Evolutionary conservation across 1,140 invertebrate genomes (phyloP), one percentile per base, ranked within the genome.

Genomic region (Galendromus occidentalis): DNA sequence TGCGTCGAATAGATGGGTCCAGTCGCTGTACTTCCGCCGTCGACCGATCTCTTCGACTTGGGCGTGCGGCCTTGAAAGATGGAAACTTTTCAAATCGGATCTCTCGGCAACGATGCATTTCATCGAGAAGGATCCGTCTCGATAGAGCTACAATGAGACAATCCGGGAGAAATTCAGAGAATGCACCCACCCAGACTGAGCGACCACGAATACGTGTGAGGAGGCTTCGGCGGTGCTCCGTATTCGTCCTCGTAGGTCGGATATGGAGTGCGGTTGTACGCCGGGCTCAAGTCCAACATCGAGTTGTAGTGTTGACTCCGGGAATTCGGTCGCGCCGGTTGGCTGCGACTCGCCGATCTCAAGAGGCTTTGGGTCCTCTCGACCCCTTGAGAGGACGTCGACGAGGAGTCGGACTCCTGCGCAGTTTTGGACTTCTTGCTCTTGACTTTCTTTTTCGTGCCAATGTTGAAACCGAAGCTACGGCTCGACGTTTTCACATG

Each of bases 321-420:
- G 5, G 22, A 17, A 22, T 29, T 59, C 33, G 51, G 51, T 22
- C 51, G 33, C 6, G 51, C 17, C 33, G 14, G 2, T 17, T 25
- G 51, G 20, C 33, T 39, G 51, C 25, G 25, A 14, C 2, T 59
- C 2, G 51, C 33, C 14, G 14, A 14, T 6, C 51, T 25, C 51
- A 59, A 22, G 25, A 59, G 25, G 9, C 51, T 59, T 22, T 59
- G 51, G 20, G 17, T 59, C 14, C 51, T 25, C 5, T 59, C 51
- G 14, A 25, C 51, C 17, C 25, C 51, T 33, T 59, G 51, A 29
- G 51, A 59, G 14, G 51, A 59, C 1, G 51, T 59, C 14, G 51
- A 59, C 33, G 51, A 59, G 14, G 51, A 59, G 22, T 59, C 51
- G 2, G 51, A 59, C 51, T 59, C 51, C 17, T 59, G 51, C n/a